These are phyloP conservation scores for Barypeithes pellucidus DNA, from an alignment of 2,888 invertebrate genomes.

Conservation along the genomic window DNA sequence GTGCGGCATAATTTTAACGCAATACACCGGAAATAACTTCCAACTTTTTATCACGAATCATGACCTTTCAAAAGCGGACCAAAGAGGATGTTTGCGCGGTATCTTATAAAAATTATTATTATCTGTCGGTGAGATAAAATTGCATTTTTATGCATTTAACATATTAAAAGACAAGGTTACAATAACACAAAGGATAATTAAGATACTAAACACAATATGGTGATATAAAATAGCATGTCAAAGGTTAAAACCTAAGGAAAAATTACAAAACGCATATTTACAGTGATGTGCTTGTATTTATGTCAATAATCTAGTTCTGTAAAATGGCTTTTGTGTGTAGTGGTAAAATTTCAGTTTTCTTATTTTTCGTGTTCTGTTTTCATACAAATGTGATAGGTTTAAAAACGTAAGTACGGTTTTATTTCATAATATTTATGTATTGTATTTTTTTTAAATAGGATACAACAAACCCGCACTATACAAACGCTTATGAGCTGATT, in stretches of 20 bases:
- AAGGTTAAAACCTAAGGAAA: constrained; percentile 22
- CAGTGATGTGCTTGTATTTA: neutral
- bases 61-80: too few species aligned
- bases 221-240: constrained; percentile 17
- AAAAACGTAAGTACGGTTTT: neutral
- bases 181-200: constrained; percentile 11
- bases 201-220: neutral
- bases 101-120: constrained; percentile 7
- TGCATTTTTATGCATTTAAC: neutral
- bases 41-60: too few species aligned
- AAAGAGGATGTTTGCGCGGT: neutral
- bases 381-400: constrained; percentile 2
- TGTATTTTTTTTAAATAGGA: too few species aligned
- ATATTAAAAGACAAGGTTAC: constrained; percentile 21
- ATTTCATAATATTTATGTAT: neutral
- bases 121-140: constrained; percentile 8
- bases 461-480: too few species aligned
- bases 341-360: neutral
- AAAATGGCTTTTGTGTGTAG: neutral
- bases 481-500: too few species aligned
- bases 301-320: neutral
- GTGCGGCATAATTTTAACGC: too few species aligned
- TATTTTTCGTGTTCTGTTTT: neutral
- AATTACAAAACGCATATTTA: neutral
- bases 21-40: too few species aligned